Percentiles rank a stretch among this genome's conserved stretches.
phyloP scores from a whole-genome alignment of 1,140 invertebrate species.

The Wiebesia pumilae region DNA sequence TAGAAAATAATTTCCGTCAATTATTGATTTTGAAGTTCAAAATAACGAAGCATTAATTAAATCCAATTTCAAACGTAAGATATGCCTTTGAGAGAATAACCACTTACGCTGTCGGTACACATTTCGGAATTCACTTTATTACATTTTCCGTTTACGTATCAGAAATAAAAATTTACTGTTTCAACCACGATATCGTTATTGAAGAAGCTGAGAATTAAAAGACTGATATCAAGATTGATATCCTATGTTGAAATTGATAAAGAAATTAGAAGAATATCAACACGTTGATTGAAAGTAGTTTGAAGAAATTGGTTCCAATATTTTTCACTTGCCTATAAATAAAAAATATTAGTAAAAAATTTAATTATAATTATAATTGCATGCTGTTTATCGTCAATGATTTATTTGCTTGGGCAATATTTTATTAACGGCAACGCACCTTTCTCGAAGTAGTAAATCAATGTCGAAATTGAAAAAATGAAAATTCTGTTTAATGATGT shows the following conservation, averaged over 20 bases:
- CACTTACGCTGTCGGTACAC: background rate
- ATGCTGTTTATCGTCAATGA: background rate
- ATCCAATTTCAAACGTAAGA: background rate
- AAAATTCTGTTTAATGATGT: background rate
- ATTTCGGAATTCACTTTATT: background rate
- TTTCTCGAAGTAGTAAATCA: background rate
- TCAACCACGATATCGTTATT: background rate
- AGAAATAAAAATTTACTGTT: background rate
- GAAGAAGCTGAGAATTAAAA: background rate
- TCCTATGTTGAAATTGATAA: background rate
- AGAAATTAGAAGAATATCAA: background rate
- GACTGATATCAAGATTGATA: background rate
- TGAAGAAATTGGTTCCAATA: background rate
- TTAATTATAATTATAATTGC: background rate
- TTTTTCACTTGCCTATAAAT: background rate
- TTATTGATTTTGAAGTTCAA: background rate
- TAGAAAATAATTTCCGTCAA: background rate
- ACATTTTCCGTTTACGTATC: background rate
- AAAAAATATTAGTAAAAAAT: background rate
- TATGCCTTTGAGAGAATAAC: background rate
- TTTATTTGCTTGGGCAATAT: conserved; percentile 7
- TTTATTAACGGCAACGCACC: background rate
- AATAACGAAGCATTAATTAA: background rate
- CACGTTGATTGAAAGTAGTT: background rate
- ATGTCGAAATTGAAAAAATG: background rate